Conservation (phyloP, 2,888 invertebrate genomes). For the Yponomeuta malinellus region DNA sequence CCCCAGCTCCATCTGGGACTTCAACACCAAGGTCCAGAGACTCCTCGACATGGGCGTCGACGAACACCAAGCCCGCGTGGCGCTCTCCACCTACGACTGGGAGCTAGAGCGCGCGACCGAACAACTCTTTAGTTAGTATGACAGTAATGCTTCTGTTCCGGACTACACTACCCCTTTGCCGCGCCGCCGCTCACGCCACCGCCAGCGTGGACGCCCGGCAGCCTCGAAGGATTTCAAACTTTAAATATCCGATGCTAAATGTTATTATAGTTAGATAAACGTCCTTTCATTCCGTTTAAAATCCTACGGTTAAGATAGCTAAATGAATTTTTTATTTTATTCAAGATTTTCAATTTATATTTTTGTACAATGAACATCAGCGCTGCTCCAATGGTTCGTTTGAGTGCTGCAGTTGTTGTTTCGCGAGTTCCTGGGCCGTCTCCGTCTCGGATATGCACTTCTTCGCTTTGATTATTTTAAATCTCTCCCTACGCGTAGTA, state of each 20-base stretch:
- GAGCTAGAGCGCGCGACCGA: constrained; percentile 94
- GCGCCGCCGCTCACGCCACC: neutral
- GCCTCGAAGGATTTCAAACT: neutral
- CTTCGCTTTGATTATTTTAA: neutral
- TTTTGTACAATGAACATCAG: neutral
- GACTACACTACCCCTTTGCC: neutral
- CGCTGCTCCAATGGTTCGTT: no score
- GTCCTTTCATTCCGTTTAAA: neutral
- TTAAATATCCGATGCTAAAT: neutral
- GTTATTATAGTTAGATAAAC: neutral
- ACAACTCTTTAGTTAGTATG: constrained; percentile 56
- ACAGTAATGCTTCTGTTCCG: neutral
- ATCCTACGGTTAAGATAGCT: neutral
- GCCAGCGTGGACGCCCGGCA: neutral
- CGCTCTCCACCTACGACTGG: constrained; percentile 95
- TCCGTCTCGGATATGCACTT: neutral
- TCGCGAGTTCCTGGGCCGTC: neutral
- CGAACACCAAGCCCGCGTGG: constrained; percentile 90
- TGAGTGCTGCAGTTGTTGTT: neutral
- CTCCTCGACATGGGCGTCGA: constrained; percentile 96
- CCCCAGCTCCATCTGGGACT: constrained; percentile 76
- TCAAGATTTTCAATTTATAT: neutral
- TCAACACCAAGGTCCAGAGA: constrained; percentile 90
- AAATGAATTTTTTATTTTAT: neutral
- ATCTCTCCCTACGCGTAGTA: neutral